phyloP scores from a whole-genome alignment of 2,797 vertebrate genomes.

The Gephyroberyx darwinii region DNA sequence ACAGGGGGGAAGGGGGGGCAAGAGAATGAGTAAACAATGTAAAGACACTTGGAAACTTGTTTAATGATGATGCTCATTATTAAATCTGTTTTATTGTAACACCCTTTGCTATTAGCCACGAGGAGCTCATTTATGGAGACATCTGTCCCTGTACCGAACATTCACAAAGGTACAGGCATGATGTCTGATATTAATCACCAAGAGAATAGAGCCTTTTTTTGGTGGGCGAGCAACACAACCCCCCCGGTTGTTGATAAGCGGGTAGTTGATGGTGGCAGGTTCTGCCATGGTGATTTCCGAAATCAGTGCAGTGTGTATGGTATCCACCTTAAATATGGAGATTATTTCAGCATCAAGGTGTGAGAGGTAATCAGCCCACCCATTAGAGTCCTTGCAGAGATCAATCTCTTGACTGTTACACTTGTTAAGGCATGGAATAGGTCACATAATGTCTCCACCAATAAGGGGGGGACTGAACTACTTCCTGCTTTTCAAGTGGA shows the following conservation, averaged over 20 bases:
- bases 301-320: constrained; percentile 47
- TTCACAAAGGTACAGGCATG: background rate
- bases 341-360: constrained; percentile 28
- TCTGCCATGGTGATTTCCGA: constrained; percentile 31
- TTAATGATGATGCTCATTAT: constrained; percentile 7
- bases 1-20: background rate
- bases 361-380: constrained; percentile 59
- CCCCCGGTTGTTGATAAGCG: constrained; percentile 31
- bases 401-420: constrained; percentile 55
- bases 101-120: background rate
- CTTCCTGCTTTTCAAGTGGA: constrained; percentile 12
- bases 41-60: constrained; percentile 1
- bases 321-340: constrained; percentile 22
- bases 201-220: background rate
- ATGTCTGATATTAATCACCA: background rate
- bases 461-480: constrained; percentile 22
- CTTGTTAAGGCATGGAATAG: constrained; percentile 44
- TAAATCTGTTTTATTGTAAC: background rate
- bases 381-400: constrained; percentile 50
- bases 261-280: constrained; percentile 42
- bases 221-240: background rate
- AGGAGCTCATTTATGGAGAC: background rate
- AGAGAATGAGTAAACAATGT: background rate
- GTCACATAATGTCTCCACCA: constrained; percentile 45
- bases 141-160: background rate